Evolutionary conservation across 2,888 invertebrate genomes (phyloP).

Genomic region (Nemotelus nigrinus): DNA sequence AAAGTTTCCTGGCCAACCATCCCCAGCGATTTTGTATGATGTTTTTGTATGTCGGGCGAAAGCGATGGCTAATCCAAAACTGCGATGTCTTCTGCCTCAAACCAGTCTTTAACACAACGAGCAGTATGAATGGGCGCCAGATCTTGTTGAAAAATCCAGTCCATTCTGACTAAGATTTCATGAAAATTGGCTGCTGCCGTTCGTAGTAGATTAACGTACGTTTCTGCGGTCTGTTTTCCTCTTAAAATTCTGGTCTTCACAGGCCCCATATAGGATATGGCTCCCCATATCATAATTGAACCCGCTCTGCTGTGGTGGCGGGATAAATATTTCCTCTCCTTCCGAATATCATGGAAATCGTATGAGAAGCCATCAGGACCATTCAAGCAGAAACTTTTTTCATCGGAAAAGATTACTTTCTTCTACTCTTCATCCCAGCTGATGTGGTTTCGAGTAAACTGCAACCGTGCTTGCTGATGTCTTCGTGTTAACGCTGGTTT

Average conservation of each 20-base stretch:
- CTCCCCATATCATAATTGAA: not conserved
- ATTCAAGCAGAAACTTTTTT: too few relatives aligned
- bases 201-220: not conserved
- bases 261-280: not conserved
- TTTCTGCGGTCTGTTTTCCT: not conserved
- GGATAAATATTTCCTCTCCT: not conserved
- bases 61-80: conserved; percentile 4
- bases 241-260: not conserved
- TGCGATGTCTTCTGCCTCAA: not conserved
- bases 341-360: too few relatives aligned
- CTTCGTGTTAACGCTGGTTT: too few relatives aligned
- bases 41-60: conserved; percentile 14
- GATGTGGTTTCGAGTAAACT: too few relatives aligned
- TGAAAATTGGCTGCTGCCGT: not conserved
- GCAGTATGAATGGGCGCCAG: not conserved
- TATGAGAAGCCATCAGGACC: too few relatives aligned
- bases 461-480: too few relatives aligned
- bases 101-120: not conserved
- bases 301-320: conserved; percentile 1
- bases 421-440: too few relatives aligned
- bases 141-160: not conserved
- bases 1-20: not conserved
- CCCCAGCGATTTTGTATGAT: conserved; percentile 9
- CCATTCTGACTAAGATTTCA: not conserved
- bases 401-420: too few relatives aligned